Conservation (phyloP, 2,797 vertebrate genomes). For the Onychomys leucogaster region DNA sequence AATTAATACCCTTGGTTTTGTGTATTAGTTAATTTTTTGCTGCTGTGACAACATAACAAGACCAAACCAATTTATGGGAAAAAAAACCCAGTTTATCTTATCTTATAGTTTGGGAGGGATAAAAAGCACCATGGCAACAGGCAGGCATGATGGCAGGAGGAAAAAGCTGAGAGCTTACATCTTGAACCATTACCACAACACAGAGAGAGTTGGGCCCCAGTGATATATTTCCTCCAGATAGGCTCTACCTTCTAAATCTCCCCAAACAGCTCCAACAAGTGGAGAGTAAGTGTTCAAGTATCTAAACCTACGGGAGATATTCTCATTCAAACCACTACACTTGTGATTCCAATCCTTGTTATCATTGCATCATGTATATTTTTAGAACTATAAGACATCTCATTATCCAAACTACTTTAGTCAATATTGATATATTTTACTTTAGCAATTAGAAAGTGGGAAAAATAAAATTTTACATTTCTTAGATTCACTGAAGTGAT, state of each 20-base stretch:
- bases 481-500: conserved; percentile 59
- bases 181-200: background rate
- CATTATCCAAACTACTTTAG: conserved; percentile 53
- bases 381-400: conserved; percentile 20
- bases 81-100: background rate
- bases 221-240: background rate
- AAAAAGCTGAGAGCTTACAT: background rate
- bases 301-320: background rate
- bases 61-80: background rate
- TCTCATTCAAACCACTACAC: background rate
- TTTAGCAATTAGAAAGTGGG: conserved; percentile 43
- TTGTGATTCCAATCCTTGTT: conserved; percentile 16
- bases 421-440: conserved; percentile 24
- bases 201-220: background rate
- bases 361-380: conserved; percentile 29
- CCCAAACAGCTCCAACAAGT: background rate
- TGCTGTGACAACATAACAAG: background rate
- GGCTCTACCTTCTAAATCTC: background rate
- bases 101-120: background rate
- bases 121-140: background rate
- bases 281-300: background rate
- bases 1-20: conserved; percentile 42
- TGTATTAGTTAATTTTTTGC: background rate
- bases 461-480: conserved; percentile 59
- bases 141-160: background rate